These are phyloP conservation scores for Itoplectis maculator DNA, from an alignment of 2,888 invertebrate genomes.

Conservation along the genomic window DNA sequence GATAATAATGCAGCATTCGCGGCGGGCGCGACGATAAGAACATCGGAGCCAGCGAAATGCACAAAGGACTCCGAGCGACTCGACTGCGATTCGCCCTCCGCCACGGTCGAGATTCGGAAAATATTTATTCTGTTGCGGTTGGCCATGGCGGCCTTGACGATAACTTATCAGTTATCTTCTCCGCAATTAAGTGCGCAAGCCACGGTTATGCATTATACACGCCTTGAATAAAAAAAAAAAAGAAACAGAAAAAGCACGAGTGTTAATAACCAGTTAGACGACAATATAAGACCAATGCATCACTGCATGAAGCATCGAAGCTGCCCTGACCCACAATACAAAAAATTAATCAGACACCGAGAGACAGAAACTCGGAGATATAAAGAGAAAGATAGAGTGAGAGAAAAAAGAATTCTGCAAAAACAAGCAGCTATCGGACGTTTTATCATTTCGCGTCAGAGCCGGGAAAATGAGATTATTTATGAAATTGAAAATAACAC, in stretches of 20 bases:
- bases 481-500: slow-evolving; percentile 43
- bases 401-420: slow-evolving; percentile 23
- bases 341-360: slow-evolving; percentile 29
- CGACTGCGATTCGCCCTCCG: background rate
- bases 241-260: background rate
- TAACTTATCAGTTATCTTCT: slow-evolving; percentile 62
- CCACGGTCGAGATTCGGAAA: slow-evolving; percentile 50
- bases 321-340: slow-evolving; percentile 52
- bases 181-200: slow-evolving; percentile 18
- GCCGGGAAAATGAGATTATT: slow-evolving; percentile 38
- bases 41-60: slow-evolving; percentile 26
- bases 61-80: slow-evolving; percentile 10
- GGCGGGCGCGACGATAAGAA: slow-evolving; percentile 14
- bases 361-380: slow-evolving; percentile 6
- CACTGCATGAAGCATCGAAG: slow-evolving; percentile 5
- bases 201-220: slow-evolving; percentile 31
- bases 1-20: slow-evolving; percentile 27
- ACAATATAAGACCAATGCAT: slow-evolving; percentile 33
- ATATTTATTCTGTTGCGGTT: slow-evolving; percentile 65
- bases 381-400: background rate
- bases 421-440: slow-evolving; percentile 29
- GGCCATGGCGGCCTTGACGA: slow-evolving; percentile 64
- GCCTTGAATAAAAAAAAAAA: slow-evolving; percentile 11
- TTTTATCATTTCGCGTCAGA: slow-evolving; percentile 30
- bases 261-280: background rate